A percentile compares a stretch with the other conserved stretches of the same genome.
Conservation (phyloP, 2,113 vertebrate species). For the Zosterops lateralis region DNA sequence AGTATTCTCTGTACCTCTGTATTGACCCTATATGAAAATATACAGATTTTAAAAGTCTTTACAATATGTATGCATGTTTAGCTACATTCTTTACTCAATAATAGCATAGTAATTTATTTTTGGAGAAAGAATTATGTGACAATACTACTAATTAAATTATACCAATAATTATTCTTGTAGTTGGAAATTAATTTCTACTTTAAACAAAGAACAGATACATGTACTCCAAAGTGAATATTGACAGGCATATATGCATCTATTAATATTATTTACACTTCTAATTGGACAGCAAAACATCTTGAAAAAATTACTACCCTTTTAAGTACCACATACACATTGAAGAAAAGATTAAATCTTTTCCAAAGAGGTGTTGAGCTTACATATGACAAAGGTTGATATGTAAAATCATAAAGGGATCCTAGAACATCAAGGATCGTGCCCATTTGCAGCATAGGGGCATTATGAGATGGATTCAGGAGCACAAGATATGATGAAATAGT, state of each 20-base stretch:
- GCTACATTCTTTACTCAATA: neutral
- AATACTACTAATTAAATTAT: slow-evolving; percentile 37
- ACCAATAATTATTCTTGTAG: neutral
- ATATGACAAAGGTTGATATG: neutral
- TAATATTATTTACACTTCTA: neutral
- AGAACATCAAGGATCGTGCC: neutral
- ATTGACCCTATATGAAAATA: neutral
- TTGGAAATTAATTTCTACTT: neutral
- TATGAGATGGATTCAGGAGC: neutral
- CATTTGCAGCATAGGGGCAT: neutral
- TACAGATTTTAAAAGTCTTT: neutral
- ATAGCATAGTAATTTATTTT: slow-evolving; percentile 41
- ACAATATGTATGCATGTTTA: slow-evolving; percentile 30
- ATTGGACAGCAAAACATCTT: neutral
- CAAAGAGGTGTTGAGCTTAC: neutral
- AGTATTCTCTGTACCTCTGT: neutral
- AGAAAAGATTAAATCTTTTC: neutral
- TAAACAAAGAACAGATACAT: neutral
- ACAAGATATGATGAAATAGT: neutral
- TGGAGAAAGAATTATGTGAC: neutral
- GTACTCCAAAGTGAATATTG: neutral
- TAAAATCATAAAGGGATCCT: neutral
- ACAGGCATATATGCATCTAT: neutral
- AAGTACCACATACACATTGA: neutral
- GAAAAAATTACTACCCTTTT: neutral